Percentiles rank a stretch among this genome's conserved stretches.
Evolutionary conservation across 2,888 invertebrate species (phyloP).

Genomic region (Eucera pruinosa): DNA sequence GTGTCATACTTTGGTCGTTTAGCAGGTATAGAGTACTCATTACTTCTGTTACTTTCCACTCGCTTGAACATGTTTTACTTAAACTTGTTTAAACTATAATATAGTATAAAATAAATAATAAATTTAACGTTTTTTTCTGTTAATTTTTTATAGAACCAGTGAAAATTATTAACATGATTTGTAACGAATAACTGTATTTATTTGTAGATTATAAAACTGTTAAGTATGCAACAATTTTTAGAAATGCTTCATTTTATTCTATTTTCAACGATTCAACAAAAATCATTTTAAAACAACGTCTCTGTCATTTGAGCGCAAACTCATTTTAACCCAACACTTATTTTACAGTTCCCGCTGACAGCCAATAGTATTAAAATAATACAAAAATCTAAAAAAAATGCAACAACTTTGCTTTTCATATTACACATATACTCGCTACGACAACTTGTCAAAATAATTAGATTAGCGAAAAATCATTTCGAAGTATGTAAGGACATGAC

Average conservation of each 20-base stretch:
- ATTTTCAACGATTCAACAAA: not conserved
- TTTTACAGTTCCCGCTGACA: not conserved
- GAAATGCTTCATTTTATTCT: not conserved
- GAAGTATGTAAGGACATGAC: not conserved
- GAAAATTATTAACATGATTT: slow-evolving; percentile 8
- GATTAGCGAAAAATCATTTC: not conserved
- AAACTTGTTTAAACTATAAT: not conserved
- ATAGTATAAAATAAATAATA: not conserved
- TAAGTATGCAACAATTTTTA: not conserved
- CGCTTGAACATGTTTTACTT: slow-evolving; percentile 76
- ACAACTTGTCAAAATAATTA: not conserved
- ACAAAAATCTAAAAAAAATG: not conserved
- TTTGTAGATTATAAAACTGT: not conserved
- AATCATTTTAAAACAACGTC: not conserved
- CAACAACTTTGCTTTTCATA: not conserved
- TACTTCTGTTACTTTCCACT: slow-evolving; percentile 56
- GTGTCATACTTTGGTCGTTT: slow-evolving; percentile 67
- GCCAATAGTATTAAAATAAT: not conserved
- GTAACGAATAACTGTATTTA: not conserved
- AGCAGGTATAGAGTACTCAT: slow-evolving; percentile 57
- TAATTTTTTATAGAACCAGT: not conserved
- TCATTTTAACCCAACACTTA: slow-evolving; percentile 1
- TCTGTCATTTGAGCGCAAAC: not conserved
- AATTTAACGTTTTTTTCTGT: not conserved
- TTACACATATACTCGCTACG: not conserved